Evolutionary conservation across 2,797 vertebrate genomes (phyloP).

Genomic region (Malurus leucopterus): DNA sequence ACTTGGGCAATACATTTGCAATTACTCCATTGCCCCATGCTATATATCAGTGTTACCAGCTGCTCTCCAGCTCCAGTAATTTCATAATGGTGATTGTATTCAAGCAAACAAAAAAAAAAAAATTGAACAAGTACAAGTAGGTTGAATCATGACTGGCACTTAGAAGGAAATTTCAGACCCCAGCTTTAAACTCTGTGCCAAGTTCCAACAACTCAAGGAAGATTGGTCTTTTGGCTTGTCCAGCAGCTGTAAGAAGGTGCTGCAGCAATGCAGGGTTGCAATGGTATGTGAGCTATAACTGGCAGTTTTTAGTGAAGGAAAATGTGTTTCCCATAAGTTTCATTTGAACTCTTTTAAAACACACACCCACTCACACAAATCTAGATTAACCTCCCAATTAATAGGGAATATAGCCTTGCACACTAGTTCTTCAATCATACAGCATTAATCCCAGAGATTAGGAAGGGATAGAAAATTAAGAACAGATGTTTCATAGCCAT

Average conservation of each 20-base stretch:
- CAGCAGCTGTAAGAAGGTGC: neutral
- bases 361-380: neutral
- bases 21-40: neutral
- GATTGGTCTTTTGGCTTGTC: neutral
- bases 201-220: neutral
- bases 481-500: conserved; percentile 46
- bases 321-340: neutral
- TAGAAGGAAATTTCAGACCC: neutral
- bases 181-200: neutral
- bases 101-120: neutral
- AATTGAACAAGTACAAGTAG: neutral
- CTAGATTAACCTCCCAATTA: neutral
- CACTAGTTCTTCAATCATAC: neutral
- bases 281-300: neutral
- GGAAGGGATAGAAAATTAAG: conserved; percentile 27
- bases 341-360: neutral
- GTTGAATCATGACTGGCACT: neutral
- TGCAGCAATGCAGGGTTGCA: neutral
- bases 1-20: neutral
- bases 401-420: neutral
- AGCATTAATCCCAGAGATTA: conserved; percentile 48
- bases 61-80: neutral
- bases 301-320: neutral
- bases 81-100: neutral
- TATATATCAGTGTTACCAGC: neutral